A percentile compares a stretch with the other conserved stretches of the same genome.
These are phyloP conservation scores for Pristionchus fissidentatus DNA, from an alignment of 2,888 invertebrate species.

Conservation along the genomic window DNA sequence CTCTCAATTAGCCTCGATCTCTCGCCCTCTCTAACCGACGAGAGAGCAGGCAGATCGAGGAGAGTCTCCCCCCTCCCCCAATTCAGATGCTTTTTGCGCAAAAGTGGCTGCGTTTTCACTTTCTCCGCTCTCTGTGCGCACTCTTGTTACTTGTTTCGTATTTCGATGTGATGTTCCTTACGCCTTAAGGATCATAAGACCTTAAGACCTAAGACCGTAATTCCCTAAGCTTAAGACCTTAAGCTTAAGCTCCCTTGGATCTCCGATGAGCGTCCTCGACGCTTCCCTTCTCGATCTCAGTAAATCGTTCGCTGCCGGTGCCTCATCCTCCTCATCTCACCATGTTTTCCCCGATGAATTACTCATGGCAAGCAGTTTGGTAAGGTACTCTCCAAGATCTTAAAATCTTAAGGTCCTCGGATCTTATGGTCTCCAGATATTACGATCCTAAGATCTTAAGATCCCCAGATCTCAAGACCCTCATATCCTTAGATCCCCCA, in stretches of 20 bases:
- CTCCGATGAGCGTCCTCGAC: constrained; percentile 30
- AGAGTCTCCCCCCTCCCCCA: no score
- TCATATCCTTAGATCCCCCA: constrained; percentile 19
- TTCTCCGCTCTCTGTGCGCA: neutral
- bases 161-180: neutral
- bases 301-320: neutral
- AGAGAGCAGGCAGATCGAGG: neutral
- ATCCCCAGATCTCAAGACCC: neutral
- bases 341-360: constrained; percentile 19
- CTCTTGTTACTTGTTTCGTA: neutral
- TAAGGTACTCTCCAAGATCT: neutral
- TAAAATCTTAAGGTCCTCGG: neutral
- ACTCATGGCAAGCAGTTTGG: neutral
- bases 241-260: neutral
- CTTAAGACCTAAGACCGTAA: neutral
- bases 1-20: neutral
- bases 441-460: neutral
- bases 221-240: neutral
- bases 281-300: constrained; percentile 39
- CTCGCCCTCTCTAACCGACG: neutral
- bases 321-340: neutral
- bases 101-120: constrained; percentile 25
- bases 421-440: neutral
- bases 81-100: neutral
- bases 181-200: neutral